A percentile compares a stretch with the other conserved stretches of the same genome.
Evolutionary conservation across 2,113 vertebrate genomes (phyloP).

Genomic region (Asarcornis scutulata): DNA sequence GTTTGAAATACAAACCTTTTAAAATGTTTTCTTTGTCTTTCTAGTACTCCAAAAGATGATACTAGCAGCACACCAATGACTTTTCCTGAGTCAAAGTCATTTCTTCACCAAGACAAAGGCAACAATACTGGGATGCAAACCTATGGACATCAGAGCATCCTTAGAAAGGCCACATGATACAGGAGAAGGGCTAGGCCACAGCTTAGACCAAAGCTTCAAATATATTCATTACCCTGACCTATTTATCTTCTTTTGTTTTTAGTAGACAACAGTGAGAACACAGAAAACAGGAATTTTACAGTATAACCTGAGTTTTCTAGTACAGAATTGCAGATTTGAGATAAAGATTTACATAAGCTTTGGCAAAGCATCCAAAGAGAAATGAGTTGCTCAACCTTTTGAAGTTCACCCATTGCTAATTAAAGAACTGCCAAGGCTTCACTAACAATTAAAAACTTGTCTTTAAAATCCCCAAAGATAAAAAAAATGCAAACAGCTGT

Average conservation of each 20-base stretch:
- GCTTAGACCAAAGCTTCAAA: background rate
- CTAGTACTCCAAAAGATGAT: background rate
- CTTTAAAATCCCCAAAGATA: slow-evolving; percentile 65
- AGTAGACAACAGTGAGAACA: background rate
- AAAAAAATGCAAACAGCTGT: slow-evolving; percentile 64
- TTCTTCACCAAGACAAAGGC: background rate
- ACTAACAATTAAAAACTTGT: slow-evolving; percentile 69
- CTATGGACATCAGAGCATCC: background rate
- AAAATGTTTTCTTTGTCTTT: background rate
- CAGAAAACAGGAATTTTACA: background rate
- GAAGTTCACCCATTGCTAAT: slow-evolving; percentile 63
- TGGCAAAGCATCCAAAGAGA: slow-evolving; percentile 46
- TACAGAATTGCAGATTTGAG: background rate
- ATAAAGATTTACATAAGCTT: slow-evolving; percentile 36
- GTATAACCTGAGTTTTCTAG: background rate
- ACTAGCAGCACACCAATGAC: background rate
- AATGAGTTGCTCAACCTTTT: slow-evolving; percentile 54
- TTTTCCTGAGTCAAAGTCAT: background rate
- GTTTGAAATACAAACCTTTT: background rate
- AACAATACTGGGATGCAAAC: background rate
- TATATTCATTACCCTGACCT: background rate
- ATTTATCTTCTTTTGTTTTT: background rate
- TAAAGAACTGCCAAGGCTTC: slow-evolving; percentile 70
- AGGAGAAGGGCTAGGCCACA: background rate
- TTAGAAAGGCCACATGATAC: background rate